A percentile compares a stretch with the other conserved stretches of the same genome.
Conservation (phyloP, 1,140 invertebrate species). For the Lepidostoma basale region DNA sequence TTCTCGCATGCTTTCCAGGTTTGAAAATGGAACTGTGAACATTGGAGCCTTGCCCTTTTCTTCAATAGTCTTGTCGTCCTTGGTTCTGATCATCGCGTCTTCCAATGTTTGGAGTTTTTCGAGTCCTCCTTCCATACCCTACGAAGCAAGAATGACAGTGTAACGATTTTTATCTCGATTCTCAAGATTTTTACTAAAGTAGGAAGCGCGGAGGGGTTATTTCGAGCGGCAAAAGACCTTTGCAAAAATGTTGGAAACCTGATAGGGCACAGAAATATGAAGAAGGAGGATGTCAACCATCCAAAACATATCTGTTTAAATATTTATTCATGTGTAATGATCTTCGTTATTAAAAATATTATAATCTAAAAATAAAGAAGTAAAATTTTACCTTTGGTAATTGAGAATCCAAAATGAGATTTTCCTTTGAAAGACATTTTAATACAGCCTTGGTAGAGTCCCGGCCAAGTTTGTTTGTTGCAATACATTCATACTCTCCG, state of each 20-base stretch:
- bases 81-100: constrained; percentile 77
- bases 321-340: background rate
- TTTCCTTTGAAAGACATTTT: constrained; percentile 87
- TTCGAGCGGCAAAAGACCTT: too few species aligned
- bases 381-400: constrained; percentile 73
- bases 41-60: constrained; percentile 82
- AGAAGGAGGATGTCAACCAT: too few species aligned
- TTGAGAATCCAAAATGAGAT: constrained; percentile 93
- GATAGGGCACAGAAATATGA: too few species aligned
- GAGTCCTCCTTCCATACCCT: constrained; percentile 91
- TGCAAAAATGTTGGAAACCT: too few species aligned
- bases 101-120: constrained; percentile 93
- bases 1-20: constrained; percentile 83
- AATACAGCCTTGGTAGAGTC: constrained; percentile 85
- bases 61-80: constrained; percentile 72
- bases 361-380: background rate
- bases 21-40: constrained; percentile 88
- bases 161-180: constrained; percentile 8
- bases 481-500: constrained; percentile 90
- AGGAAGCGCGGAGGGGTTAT: too few species aligned
- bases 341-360: background rate
- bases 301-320: too few species aligned
- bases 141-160: too few species aligned
- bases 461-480: constrained; percentile 89
- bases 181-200: constrained; percentile 1